These are phyloP conservation scores for Scyliorhinus canicula DNA, from an alignment of 2,797 vertebrate genomes.

Conservation along the genomic window DNA sequence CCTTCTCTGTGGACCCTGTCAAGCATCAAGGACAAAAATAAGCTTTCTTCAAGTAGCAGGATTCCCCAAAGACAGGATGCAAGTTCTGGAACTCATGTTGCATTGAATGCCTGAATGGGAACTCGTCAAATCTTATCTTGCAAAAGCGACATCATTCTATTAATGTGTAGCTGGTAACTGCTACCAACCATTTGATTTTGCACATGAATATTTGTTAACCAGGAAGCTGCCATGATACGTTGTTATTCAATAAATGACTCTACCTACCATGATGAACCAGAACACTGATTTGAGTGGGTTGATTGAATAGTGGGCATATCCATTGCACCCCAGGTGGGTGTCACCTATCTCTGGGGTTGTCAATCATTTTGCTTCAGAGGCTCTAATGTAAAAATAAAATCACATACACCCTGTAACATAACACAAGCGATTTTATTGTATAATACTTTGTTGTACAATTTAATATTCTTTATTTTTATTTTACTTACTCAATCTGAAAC, in stretches of 20 bases:
- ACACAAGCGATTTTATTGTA: not conserved
- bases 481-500: not conserved
- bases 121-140: slow-evolving; percentile 6
- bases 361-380: not conserved
- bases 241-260: not conserved
- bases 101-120: not conserved
- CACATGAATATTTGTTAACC: not conserved
- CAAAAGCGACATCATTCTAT: not conserved
- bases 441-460: not conserved
- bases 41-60: not conserved
- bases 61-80: not conserved
- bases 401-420: not conserved
- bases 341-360: not conserved
- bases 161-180: not conserved
- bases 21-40: not conserved
- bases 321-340: not conserved
- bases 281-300: not conserved
- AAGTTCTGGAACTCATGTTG: not conserved
- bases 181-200: not conserved
- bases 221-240: not conserved
- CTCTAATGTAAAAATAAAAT: not conserved
- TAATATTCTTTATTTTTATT: not conserved
- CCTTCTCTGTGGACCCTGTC: not conserved
- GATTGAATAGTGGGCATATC: not conserved
- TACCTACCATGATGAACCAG: not conserved